Conservation (phyloP, 2,113 vertebrate species). For the Stegastes partitus region DNA sequence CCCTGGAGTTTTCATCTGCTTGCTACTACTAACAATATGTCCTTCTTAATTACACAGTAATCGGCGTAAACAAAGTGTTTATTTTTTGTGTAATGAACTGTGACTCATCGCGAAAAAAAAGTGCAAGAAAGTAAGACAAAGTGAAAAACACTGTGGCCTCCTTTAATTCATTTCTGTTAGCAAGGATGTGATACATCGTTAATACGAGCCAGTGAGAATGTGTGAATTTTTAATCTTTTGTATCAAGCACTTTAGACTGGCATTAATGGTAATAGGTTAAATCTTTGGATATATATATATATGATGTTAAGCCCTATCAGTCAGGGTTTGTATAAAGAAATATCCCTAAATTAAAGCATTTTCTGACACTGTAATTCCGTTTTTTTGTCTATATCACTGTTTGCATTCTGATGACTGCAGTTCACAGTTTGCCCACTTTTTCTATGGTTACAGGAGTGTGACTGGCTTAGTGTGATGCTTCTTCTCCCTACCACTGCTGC, state of each 20-base stretch:
- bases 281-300: background rate
- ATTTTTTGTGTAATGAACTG: conserved; percentile 73
- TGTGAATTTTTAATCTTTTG: background rate
- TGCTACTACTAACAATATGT: conserved; percentile 62
- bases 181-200: background rate
- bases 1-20: conserved; percentile 55
- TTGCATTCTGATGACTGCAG: conserved; percentile 11
- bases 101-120: conserved; percentile 21
- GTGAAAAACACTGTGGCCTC: conserved; percentile 19
- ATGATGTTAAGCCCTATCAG: background rate
- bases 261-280: conserved; percentile 5
- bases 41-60: conserved; percentile 73
- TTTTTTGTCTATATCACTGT: conserved; percentile 25
- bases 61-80: conserved; percentile 66
- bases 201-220: background rate
- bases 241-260: conserved; percentile 9
- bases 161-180: conserved; percentile 33
- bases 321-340: conserved; percentile 7
- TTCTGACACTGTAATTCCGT: conserved; percentile 15
- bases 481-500: conserved; percentile 2
- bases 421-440: conserved; percentile 3
- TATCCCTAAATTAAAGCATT: background rate
- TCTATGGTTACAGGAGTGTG: conserved; percentile 1
- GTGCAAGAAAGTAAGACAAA: conserved; percentile 2
- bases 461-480: background rate